phyloP scores from a whole-genome alignment of 2,888 invertebrate genomes.

The Mechanitis messenoides region DNA sequence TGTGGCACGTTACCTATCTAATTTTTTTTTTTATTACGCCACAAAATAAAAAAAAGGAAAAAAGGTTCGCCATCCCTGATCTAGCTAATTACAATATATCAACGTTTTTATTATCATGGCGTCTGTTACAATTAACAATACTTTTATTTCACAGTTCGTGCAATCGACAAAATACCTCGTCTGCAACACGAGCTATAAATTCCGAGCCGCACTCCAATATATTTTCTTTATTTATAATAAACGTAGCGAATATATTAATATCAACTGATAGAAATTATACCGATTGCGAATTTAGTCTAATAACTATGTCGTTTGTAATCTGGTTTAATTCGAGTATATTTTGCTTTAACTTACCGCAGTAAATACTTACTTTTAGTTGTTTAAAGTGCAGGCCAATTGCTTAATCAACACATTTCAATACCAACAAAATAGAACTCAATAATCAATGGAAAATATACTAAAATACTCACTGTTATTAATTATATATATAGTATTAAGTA shows the following conservation, averaged over 20 bases:
- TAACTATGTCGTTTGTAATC: neutral
- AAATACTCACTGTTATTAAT: neutral
- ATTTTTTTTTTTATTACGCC: too few species aligned
- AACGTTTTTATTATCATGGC: neutral
- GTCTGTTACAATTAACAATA: neutral
- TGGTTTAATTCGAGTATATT: neutral
- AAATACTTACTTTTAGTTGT: too few species aligned
- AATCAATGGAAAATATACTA: too few species aligned
- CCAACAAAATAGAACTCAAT: too few species aligned
- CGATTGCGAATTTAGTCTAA: slow-evolving; percentile 2
- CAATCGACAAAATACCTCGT: slow-evolving; percentile 17
- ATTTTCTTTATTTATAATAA: slow-evolving; percentile 10
- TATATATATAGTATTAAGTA: neutral
- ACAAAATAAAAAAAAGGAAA: neutral
- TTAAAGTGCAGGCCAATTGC: too few species aligned
- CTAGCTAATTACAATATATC: neutral
- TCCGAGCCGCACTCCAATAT: slow-evolving; percentile 12
- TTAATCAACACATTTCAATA: too few species aligned
- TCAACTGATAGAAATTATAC: neutral
- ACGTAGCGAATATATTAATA: slow-evolving; percentile 3
- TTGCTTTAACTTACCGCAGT: neutral
- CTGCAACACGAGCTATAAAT: slow-evolving; percentile 22
- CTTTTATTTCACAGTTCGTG: slow-evolving; percentile 4
- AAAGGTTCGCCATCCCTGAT: too few species aligned
- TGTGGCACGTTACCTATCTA: too few species aligned